These are phyloP conservation scores for Pleuronectes platessa DNA, from an alignment of 2,113 vertebrate genomes.

Conservation along the genomic window DNA sequence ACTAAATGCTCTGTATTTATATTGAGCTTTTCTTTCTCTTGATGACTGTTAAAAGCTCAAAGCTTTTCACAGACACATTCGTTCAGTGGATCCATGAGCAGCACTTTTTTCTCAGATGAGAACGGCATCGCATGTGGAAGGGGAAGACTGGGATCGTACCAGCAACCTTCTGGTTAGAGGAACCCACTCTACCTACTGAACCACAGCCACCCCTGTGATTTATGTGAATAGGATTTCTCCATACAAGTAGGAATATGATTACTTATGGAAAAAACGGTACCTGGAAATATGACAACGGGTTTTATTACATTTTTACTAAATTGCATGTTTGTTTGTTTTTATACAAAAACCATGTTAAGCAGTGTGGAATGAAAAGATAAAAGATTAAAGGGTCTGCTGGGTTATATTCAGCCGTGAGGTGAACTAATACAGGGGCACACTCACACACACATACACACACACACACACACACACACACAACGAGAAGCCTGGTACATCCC, in stretches of 20 bases:
- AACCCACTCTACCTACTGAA: no score
- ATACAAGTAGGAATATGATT: constrained; percentile 8
- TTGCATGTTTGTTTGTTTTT: neutral
- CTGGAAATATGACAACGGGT: neutral
- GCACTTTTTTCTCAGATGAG: no score
- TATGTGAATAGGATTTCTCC: neutral
- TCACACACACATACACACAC: neutral
- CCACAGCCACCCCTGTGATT: no score
- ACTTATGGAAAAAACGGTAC: neutral
- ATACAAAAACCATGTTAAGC: neutral
- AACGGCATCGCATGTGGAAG: no score
- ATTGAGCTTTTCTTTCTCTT: no score
- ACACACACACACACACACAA: neutral
- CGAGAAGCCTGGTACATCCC: constrained; percentile 14
- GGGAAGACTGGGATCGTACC: no score
- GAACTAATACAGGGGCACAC: constrained; percentile 9
- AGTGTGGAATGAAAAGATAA: constrained; percentile 15
- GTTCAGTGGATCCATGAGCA: no score
- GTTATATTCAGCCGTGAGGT: neutral
- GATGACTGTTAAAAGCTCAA: no score
- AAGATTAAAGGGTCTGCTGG: constrained; percentile 15
- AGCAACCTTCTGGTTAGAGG: no score
- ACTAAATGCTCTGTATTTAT: no score
- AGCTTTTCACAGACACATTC: no score
- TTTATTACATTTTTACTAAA: neutral